phyloP scores from a whole-genome alignment of 2,888 invertebrate genomes.

The Caenorhabditis parvicauda region DNA sequence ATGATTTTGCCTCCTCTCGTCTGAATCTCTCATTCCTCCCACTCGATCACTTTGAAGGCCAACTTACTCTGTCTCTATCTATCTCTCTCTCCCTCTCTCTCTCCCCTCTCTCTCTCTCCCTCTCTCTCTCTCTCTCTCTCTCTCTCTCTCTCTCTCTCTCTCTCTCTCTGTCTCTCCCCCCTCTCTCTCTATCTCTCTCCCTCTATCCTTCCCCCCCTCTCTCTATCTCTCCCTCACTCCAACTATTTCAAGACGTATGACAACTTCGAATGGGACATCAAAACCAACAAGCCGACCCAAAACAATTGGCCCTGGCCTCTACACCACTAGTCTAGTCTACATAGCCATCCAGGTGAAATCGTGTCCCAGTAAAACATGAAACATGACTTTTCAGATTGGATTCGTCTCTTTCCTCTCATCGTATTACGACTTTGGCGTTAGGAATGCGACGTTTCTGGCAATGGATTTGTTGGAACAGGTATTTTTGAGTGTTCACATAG shows the following conservation, averaged over 20 bases:
- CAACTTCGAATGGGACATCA: background rate
- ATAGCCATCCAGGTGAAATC: conserved; percentile 17
- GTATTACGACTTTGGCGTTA: conserved; percentile 47
- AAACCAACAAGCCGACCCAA: no score
- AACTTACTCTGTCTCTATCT: no score
- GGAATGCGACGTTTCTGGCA: conserved; percentile 31
- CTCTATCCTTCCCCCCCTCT: no score
- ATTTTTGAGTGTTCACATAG: no score
- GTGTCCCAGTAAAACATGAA: background rate
- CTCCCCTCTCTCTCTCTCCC: background rate
- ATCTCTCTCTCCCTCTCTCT: conserved; percentile 4
- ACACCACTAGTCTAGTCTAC: conserved; percentile 21
- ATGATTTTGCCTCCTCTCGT: no score
- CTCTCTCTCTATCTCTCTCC: no score
- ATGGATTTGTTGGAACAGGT: conserved; percentile 41
- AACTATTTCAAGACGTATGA: no score
- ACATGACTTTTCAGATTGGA: conserved; percentile 22
- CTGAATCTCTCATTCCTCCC: no score
- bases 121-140: conserved; percentile 1
- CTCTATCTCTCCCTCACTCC: conserved; percentile 4
- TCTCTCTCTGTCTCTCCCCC: no score
- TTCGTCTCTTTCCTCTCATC: conserved; percentile 48
- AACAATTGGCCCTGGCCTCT: conserved; percentile 8
- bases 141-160: conserved; percentile 3
- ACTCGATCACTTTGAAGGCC: no score